These are phyloP conservation scores for Chlamydotis undulata DNA, from an alignment of 2,113 vertebrate genomes.

Conservation along the genomic window DNA sequence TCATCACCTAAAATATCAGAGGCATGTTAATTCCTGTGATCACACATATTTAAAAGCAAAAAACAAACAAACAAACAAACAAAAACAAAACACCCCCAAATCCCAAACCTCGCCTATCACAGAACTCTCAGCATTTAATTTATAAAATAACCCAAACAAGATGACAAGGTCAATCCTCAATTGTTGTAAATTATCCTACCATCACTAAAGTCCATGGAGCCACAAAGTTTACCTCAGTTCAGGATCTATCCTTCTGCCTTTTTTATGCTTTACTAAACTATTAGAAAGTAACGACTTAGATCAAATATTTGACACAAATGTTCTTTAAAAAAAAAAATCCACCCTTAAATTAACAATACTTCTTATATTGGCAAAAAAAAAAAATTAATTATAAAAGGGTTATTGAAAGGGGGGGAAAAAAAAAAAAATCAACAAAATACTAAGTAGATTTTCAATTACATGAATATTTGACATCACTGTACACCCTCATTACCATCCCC, in stretches of 20 bases:
- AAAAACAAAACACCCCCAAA: not conserved
- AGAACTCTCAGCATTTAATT: not conserved
- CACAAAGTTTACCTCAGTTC: not conserved
- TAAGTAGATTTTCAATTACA: not conserved
- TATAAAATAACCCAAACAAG: not conserved
- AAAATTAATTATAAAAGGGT: not conserved
- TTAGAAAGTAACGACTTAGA: not conserved
- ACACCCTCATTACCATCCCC: not conserved
- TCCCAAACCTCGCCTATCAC: not conserved
- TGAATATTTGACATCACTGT: not conserved
- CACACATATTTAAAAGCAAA: not conserved
- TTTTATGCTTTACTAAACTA: not conserved
- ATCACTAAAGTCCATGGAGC: not conserved
- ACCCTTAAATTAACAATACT: not conserved
- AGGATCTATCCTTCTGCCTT: not conserved
- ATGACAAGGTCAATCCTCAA: not conserved
- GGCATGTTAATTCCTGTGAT: slow-evolving; percentile 18
- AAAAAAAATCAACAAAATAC: not conserved
- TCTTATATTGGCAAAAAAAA: not conserved
- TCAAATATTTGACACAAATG: not conserved
- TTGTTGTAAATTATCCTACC: not conserved
- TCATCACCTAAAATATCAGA: slow-evolving; percentile 88
- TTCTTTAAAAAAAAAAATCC: not conserved
- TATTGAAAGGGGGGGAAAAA: not conserved
- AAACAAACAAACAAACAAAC: not conserved